phyloP scores from a whole-genome alignment of 2,797 vertebrate genomes.

The Rhynchotus rufescens region DNA sequence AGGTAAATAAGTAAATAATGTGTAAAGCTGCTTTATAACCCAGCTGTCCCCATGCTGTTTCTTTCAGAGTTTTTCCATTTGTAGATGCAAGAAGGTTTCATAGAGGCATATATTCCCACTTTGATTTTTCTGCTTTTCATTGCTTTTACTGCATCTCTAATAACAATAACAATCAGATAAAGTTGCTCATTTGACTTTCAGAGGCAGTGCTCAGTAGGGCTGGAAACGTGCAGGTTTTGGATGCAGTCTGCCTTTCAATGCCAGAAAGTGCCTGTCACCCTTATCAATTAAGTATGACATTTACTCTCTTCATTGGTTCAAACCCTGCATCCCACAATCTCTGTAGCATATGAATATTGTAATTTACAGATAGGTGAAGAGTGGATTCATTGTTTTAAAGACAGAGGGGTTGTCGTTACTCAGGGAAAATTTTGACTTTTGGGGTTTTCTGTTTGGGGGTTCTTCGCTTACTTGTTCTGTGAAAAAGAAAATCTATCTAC shows the following conservation, averaged over 20 bases:
- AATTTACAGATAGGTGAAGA: neutral
- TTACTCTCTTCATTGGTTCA: neutral
- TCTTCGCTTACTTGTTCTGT: neutral
- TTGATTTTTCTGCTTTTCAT: neutral
- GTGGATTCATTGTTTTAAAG: neutral
- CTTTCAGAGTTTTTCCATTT: neutral
- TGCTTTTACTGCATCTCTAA: neutral
- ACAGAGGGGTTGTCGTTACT: neutral
- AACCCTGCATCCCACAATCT: neutral
- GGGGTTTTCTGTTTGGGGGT: neutral
- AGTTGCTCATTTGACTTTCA: slow-evolving; percentile 16
- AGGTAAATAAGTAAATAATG: neutral
- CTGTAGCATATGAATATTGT: neutral
- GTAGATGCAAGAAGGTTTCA: neutral
- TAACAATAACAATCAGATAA: neutral
- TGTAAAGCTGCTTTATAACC: neutral
- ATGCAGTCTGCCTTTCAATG: neutral
- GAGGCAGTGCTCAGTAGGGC: neutral
- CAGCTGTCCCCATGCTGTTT: neutral
- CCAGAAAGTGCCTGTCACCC: neutral
- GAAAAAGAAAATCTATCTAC: neutral
- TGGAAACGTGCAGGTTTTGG: neutral
- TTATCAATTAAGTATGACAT: neutral
- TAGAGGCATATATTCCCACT: neutral
- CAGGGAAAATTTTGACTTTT: neutral